A percentile compares a stretch with the other conserved stretches of the same genome.
phyloP scores from a whole-genome alignment of 2,113 vertebrate species.

The Stictonetta naevosa region DNA sequence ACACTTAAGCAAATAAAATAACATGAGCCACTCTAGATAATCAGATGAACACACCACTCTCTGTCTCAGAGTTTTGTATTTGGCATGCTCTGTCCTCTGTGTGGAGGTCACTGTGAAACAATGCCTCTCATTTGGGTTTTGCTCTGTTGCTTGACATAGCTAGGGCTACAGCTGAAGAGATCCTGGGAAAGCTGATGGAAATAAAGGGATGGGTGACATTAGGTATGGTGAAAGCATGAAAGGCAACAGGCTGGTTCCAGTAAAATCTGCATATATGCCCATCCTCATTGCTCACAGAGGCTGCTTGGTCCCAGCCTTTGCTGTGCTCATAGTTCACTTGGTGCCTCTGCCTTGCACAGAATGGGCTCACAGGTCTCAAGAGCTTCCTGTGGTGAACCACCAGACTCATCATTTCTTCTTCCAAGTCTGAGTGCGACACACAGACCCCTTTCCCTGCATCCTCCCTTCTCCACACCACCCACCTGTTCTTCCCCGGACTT shows the following conservation, averaged over 20 bases:
- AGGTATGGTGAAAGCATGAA: not conserved
- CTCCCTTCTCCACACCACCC: not conserved
- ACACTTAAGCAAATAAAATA: constrained; percentile 40
- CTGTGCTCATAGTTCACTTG: rapidly evolving
- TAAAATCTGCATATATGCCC: not conserved
- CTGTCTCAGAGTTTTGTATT: not conserved
- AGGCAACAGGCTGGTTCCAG: not conserved
- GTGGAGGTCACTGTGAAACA: not conserved
- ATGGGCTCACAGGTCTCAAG: rapidly evolving
- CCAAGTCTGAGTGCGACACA: not conserved
- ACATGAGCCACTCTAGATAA: not conserved
- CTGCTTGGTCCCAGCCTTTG: not conserved
- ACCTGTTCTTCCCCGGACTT: not conserved
- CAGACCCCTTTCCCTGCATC: rapidly evolving
- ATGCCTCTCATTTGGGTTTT: not conserved
- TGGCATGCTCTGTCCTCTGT: not conserved
- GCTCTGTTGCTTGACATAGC: not conserved
- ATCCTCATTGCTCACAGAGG: not conserved
- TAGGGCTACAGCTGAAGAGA: not conserved
- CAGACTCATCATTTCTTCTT: not conserved
- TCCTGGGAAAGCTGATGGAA: not conserved
- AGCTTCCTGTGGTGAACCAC: not conserved
- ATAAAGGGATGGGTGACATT: not conserved
- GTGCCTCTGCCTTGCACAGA: not conserved
- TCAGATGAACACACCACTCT: not conserved